Conservation (phyloP, 2,113 vertebrate species). For the Cisticola juncidis region DNA sequence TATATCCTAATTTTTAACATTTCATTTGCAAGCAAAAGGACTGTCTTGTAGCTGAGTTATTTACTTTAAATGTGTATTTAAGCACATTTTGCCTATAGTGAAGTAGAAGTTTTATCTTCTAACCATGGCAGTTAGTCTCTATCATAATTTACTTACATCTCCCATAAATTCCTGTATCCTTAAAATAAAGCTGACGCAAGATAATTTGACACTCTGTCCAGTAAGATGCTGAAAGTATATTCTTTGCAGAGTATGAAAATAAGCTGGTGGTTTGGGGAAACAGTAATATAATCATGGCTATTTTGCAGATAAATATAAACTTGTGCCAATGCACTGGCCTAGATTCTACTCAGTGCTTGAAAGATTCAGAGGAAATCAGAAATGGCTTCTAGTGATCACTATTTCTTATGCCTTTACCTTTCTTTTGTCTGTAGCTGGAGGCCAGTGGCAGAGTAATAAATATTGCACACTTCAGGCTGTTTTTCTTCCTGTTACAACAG, state of each 20-base stretch:
- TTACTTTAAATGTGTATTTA: neutral
- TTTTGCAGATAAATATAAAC: neutral
- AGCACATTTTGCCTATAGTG: neutral
- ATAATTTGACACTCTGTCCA: neutral
- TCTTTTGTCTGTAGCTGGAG: neutral
- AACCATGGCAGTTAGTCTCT: neutral
- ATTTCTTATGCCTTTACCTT: neutral
- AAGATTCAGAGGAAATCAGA: neutral
- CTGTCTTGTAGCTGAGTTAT: neutral
- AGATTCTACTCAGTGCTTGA: neutral
- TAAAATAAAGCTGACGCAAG: neutral
- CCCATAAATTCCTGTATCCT: neutral
- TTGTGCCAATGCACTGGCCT: neutral
- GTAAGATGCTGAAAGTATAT: neutral
- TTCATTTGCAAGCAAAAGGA: neutral
- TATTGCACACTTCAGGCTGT: neutral
- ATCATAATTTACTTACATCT: neutral
- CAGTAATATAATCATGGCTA: neutral
- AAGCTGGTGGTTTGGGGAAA: neutral
- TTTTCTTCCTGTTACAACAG: neutral
- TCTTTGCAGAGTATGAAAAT: neutral
- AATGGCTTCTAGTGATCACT: neutral
- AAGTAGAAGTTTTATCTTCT: neutral
- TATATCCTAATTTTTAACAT: neutral
- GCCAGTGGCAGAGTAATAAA: neutral